Conservation (phyloP, 2,113 vertebrate genomes). For the Misgurnus mizolepis region DNA sequence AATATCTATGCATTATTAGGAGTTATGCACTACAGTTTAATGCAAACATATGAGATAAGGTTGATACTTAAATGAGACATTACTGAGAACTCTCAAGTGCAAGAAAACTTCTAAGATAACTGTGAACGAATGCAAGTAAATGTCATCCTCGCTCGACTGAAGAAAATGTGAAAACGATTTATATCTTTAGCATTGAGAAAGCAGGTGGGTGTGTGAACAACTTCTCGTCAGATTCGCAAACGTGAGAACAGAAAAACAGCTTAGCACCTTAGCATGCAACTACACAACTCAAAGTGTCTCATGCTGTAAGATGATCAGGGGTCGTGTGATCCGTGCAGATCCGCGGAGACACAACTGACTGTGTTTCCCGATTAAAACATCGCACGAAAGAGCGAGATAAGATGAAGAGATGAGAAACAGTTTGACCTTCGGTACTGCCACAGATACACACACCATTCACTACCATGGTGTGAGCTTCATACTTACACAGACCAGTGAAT, state of each 20-base stretch:
- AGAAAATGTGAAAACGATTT: not conserved
- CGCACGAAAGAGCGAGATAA: no score
- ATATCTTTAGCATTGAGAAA: slow-evolving; percentile 25
- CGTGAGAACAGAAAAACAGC: not conserved
- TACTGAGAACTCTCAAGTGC: not conserved
- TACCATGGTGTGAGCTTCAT: no score
- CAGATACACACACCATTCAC: no score
- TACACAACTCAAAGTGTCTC: not conserved
- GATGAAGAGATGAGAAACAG: no score
- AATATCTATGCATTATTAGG: no score
- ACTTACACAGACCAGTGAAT: no score
- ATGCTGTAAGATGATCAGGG: not conserved
- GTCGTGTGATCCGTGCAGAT: not conserved
- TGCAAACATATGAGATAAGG: not conserved
- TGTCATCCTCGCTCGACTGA: not conserved
- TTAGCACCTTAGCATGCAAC: not conserved
- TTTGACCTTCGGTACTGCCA: no score
- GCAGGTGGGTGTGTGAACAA: slow-evolving; percentile 22
- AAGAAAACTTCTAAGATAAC: not conserved
- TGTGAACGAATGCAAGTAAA: not conserved
- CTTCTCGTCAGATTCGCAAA: not conserved
- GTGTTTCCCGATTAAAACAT: no score
- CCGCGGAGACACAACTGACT: not conserved
- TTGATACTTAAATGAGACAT: not conserved
- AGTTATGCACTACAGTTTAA: not conserved